Percentiles rank a stretch among this genome's conserved stretches.
Evolutionary conservation across 2,113 vertebrate genomes (phyloP).

Genomic region (Chaenogobius annularis): DNA sequence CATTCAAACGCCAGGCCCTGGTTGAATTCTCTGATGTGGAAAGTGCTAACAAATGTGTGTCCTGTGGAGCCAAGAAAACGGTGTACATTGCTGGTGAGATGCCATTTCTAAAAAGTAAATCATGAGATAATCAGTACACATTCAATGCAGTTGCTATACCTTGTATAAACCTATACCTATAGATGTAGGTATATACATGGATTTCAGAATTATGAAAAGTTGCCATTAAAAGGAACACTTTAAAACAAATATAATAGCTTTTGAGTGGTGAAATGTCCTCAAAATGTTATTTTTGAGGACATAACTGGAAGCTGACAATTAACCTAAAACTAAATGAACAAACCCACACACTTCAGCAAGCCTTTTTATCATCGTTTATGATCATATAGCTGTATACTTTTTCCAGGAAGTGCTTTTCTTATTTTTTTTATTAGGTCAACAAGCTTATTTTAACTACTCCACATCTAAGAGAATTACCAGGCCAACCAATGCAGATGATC

Average conservation of each 20-base stretch:
- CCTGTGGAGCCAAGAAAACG: constrained; percentile 85
- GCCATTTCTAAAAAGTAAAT: not conserved
- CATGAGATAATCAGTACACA: too few species aligned
- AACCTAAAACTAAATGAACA: too few species aligned
- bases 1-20: constrained; percentile 94
- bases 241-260: too few species aligned
- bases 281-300: too few species aligned
- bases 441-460: constrained; percentile 97
- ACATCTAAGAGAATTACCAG: constrained; percentile 96
- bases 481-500: constrained; percentile 92
- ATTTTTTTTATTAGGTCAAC: constrained; percentile 81
- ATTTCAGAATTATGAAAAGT: too few species aligned
- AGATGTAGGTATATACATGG: too few species aligned
- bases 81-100: constrained; percentile 85
- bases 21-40: constrained; percentile 93
- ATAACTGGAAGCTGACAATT: too few species aligned
- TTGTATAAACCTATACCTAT: too few species aligned
- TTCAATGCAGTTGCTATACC: too few species aligned
- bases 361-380: not conserved
- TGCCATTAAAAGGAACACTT: too few species aligned
- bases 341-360: too few species aligned
- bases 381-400: not conserved
- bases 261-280: too few species aligned
- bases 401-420: not conserved
- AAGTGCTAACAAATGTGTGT: constrained; percentile 91